Base-by-base conservation (phyloP, 2,113 vertebrate species). In the Lepisosteus oculatus region DNA sequence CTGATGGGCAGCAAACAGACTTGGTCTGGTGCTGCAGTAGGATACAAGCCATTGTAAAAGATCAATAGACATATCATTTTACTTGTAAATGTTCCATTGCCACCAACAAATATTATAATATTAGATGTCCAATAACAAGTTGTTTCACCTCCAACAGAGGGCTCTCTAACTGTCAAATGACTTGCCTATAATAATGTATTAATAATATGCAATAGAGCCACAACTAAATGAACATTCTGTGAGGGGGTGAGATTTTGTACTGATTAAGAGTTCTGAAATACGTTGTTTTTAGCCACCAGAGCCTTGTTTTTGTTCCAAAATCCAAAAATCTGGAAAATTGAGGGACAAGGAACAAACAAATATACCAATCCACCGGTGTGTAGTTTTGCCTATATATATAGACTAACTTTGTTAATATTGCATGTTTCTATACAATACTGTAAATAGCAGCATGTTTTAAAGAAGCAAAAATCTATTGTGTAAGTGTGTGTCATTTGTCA, bases 371-470 rank as follows among this genome's bases (percentile, higher is more conserved):
- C 91, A 87, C 84, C 47, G 77, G 84, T 85, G 84, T 90, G 90
- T 92, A 93, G 90, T 87, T 91, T 82, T 80, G 82, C 84, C 77
- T 91, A 89, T 92, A 92, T 81, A 76, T 83, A 90, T 90, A 89
- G 85, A 85, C 85, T 87, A 85, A 83, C 85, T 87, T 85, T 86
- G 81, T 44, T 91, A 88, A 80, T 92, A 91, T 83, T 94, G 95
- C 96, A 96, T 95, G 95, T 86, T 91, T 84, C 85, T 90, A 90
- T 88, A 90, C 89, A 82, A 81, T 80, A 89, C 74, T 88, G 89
- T 94, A 94, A 86, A 93, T 83, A 95, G 88, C 89, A 83, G 94
- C 96, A 96, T 95, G 96, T 91, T 85, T 91, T 90, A 89, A 88
- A 91, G 82, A 90, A 84, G 88, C 87, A 90, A 90, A 90, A 88